Evolutionary conservation across 1,140 invertebrate species (phyloP).

Genomic region (Bombus picipes): DNA sequence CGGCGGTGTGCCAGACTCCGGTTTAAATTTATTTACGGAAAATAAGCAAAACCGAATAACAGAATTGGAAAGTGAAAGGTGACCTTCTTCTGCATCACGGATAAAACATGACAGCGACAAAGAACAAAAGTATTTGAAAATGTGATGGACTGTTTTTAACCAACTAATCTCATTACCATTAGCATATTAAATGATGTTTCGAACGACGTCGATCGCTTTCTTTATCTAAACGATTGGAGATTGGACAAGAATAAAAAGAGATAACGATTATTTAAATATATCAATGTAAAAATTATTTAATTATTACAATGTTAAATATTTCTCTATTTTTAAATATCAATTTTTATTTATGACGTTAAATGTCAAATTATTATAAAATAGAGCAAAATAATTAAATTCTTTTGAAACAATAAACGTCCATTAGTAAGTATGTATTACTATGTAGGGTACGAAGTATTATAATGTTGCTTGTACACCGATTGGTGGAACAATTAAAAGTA

Average conservation of each 20-base stretch:
- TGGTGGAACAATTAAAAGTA: conserved; percentile 40
- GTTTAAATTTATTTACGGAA: neutral
- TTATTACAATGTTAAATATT: neutral
- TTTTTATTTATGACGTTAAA: neutral
- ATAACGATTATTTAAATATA: neutral
- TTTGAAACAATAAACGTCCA: neutral
- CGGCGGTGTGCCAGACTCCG: neutral
- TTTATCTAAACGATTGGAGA: neutral
- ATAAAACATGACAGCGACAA: neutral
- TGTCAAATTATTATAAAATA: neutral
- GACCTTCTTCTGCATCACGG: conserved; percentile 7
- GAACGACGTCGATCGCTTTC: neutral
- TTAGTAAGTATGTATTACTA: neutral
- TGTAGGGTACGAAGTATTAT: neutral
- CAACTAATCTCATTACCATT: neutral
- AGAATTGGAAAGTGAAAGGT: conserved; percentile 40
- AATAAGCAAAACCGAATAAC: conserved; percentile 4
- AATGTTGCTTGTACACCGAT: neutral
- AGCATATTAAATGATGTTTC: neutral
- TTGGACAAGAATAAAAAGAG: neutral
- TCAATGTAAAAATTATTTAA: neutral
- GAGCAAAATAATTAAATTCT: neutral
- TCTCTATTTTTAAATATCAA: neutral
- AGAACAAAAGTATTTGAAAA: neutral
- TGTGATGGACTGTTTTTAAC: neutral